Conservation (phyloP, 37 sponge, comb jelly and placozoan species). For the Axinella damicornis region DNA sequence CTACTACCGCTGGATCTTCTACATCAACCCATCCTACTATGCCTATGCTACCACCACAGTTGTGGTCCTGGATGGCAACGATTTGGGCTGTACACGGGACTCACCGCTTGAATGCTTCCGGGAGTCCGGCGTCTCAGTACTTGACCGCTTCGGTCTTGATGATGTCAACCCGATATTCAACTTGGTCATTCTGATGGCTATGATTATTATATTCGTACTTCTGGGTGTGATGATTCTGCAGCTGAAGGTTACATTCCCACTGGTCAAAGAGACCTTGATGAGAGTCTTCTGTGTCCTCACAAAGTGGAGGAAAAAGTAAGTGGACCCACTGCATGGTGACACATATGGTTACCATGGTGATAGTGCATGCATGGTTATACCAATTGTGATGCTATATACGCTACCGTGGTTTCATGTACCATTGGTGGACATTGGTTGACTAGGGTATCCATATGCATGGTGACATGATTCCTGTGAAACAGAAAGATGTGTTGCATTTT, state of each 20-base stretch:
- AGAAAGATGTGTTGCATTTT: no score
- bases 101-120: slow-evolving; percentile 68
- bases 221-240: slow-evolving; percentile 34
- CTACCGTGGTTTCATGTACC: no score
- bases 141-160: slow-evolving; percentile 53
- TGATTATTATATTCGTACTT: slow-evolving; percentile 35
- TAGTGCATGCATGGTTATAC: no score
- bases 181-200: slow-evolving; percentile 47
- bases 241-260: slow-evolving; percentile 18
- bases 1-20: slow-evolving; percentile 75
- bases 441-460: no score
- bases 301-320: slow-evolving; percentile 12
- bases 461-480: no score
- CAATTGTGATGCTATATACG: no score
- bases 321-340: no score
- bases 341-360: no score
- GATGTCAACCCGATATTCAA: slow-evolving; percentile 51
- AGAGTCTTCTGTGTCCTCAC: slow-evolving; percentile 3
- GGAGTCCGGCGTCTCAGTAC: slow-evolving; percentile 32
- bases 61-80: slow-evolving; percentile 21
- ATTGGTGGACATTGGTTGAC: no score
- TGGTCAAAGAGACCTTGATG: slow-evolving; percentile 38
- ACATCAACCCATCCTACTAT: slow-evolving; percentile 83
- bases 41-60: slow-evolving; percentile 70
- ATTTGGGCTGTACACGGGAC: slow-evolving; percentile 10